A percentile compares a stretch with the other conserved stretches of the same genome.
phyloP scores from a whole-genome alignment of 2,113 vertebrate species.

The Cyanistes caeruleus region DNA sequence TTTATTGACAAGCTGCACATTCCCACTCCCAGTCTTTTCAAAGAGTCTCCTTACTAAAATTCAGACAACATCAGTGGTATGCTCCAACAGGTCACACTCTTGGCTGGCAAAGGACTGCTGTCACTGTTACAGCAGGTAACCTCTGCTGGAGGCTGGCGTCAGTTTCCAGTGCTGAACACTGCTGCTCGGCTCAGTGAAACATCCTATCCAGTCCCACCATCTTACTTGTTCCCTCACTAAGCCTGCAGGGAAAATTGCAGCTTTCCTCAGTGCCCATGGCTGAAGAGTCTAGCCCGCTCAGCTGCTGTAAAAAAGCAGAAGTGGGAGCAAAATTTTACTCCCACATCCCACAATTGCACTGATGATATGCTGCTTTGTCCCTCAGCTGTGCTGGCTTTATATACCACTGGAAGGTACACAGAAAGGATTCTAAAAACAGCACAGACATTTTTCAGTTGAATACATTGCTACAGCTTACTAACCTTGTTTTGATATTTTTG shows the following conservation, averaged over 20 bases:
- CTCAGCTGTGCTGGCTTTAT: background rate
- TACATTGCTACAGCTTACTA: background rate
- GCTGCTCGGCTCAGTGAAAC: background rate
- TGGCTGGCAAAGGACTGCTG: background rate
- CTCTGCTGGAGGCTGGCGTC: background rate
- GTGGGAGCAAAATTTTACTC: background rate
- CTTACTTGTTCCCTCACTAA: background rate
- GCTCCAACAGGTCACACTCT: background rate
- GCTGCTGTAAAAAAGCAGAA: background rate
- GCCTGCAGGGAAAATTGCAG: background rate
- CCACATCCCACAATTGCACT: background rate
- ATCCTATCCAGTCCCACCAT: background rate
- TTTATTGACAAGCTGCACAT: background rate
- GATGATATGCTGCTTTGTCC: background rate
- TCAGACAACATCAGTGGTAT: background rate
- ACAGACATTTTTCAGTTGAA: background rate
- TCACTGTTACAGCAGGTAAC: background rate
- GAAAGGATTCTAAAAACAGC: background rate
- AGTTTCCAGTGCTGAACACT: background rate
- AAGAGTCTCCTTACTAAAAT: background rate
- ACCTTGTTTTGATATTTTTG: background rate
- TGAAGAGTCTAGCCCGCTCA: background rate
- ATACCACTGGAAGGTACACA: background rate
- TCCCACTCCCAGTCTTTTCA: background rate
- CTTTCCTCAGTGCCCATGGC: background rate